phyloP scores from a whole-genome alignment of 2,888 invertebrate genomes.

The Netelia melanura region DNA sequence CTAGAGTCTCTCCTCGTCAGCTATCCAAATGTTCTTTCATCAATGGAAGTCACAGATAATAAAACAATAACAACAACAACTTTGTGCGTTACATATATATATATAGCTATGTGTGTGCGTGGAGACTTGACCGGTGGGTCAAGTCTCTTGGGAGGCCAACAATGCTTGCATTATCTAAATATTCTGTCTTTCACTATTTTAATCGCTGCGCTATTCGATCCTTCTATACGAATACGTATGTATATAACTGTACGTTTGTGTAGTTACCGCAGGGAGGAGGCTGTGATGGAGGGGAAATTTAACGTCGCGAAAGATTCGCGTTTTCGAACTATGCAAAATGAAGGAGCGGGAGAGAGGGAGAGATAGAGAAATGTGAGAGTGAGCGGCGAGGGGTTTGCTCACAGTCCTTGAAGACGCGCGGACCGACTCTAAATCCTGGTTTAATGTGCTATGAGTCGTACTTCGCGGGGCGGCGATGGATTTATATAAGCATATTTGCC shows the following conservation, averaged over 20 bases:
- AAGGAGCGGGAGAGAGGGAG: not conserved
- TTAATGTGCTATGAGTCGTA: slow-evolving; percentile 60
- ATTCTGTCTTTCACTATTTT: slow-evolving; percentile 43
- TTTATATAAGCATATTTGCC: slow-evolving; percentile 67
- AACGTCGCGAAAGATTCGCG: slow-evolving; percentile 30
- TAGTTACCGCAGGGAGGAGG: too few species aligned
- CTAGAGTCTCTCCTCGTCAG: slow-evolving; percentile 1
- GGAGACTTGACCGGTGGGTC: slow-evolving; percentile 50
- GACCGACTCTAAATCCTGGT: slow-evolving; percentile 72
- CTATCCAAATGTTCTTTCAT: slow-evolving; percentile 51
- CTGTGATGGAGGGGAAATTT: not conserved
- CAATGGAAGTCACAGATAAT: slow-evolving; percentile 55
- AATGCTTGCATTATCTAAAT: slow-evolving; percentile 60
- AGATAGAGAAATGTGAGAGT: slow-evolving; percentile 62
- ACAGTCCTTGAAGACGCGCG: slow-evolving; percentile 77
- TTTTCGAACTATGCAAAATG: slow-evolving; percentile 51
- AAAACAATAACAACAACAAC: not conserved
- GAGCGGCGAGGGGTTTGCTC: slow-evolving; percentile 72
- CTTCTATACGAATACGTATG: slow-evolving; percentile 11
- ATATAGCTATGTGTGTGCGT: not conserved
- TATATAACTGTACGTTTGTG: not conserved
- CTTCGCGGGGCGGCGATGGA: slow-evolving; percentile 64
- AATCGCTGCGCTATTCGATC: slow-evolving; percentile 32
- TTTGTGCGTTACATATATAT: not conserved
- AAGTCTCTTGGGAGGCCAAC: slow-evolving; percentile 45